Base-by-base conservation (phyloP, 1,140 invertebrate genomes). In the Drosophila willistoni region DNA sequence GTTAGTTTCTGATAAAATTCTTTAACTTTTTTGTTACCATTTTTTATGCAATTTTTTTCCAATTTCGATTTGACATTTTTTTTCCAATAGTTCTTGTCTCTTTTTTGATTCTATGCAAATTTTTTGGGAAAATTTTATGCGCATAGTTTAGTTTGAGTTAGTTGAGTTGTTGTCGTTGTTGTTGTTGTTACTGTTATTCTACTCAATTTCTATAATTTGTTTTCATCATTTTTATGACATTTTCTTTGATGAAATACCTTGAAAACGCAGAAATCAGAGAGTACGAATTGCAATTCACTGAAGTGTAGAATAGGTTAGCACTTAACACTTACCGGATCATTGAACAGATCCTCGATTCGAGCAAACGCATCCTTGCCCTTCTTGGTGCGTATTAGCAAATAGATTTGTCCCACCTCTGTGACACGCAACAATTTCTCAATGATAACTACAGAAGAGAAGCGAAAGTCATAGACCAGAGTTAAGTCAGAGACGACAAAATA, bases 351-450 rank as follows among this genome's bases (percentile, higher is more conserved):
- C 14, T 96, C 94, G 0, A 96, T 90, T 61, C 96, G 93, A 17
- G 93, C 92, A 17, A 92, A 85, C 6, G 95, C 93, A 79, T 95
- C 94, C 90, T 96, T 95, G n/a, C 95, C 95, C 83, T 96, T 96
- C 92, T 97, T 98, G 17, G 94, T 93, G 77, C 97, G 92, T 54
- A 98, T 94, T 36, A 98, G 92, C 25, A 97, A 92, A 90, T 96
- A 98, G 73, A 98, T 94, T 33, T 93, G 94, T 42, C 94, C 94
- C 34, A 98, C 77, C 68, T 95, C 95, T 91, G 97, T 98, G 25
- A 95, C 95, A 63, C 97, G 93, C 22, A 98, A 92, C 54, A 98
- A 90, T 92, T 98, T 98, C 92, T 97, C 96, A 39, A 98, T 95
- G 29, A 97, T 92, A 56, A 94, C 93, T 94, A 73, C 34, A 22